phyloP scores from a whole-genome alignment of 2,113 vertebrate species.

The Lipophrys pholis region DNA sequence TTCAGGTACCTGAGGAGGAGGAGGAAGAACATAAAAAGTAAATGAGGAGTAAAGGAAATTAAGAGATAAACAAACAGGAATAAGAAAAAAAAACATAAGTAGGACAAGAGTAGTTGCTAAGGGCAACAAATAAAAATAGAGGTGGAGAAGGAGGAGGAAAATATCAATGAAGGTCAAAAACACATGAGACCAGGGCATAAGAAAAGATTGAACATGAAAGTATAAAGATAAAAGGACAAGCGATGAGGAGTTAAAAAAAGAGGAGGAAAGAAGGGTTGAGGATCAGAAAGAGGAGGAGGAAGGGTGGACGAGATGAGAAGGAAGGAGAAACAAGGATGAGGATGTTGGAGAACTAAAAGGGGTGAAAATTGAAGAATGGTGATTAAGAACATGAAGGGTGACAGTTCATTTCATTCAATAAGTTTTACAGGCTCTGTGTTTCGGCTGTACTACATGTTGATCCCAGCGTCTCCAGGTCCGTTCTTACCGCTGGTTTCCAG shows the following conservation, averaged over 20 bases:
- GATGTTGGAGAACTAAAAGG: neutral
- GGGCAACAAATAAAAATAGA: neutral
- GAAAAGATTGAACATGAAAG: neutral
- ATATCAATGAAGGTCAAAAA: no score
- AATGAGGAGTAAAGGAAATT: neutral
- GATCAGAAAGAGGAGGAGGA: neutral
- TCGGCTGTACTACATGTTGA: neutral
- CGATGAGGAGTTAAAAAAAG: neutral
- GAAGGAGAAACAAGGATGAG: neutral
- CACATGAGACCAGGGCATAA: neutral
- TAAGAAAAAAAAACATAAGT: neutral
- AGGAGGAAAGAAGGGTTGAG: no score
- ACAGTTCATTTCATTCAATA: neutral
- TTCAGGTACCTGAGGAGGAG: constrained; percentile 81
- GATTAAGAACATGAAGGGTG: neutral
- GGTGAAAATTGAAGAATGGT: no score
- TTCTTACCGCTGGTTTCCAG: constrained; percentile 84
- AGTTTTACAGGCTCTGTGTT: neutral
- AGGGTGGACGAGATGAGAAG: neutral
- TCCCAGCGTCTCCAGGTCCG: neutral
- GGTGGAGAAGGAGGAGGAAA: neutral
- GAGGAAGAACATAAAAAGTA: neutral
- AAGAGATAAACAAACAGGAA: neutral
- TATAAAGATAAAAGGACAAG: neutral
- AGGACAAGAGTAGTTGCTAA: neutral